These are phyloP conservation scores for Tachycineta bicolor DNA, from an alignment of 2,113 vertebrate genomes.

Conservation along the genomic window DNA sequence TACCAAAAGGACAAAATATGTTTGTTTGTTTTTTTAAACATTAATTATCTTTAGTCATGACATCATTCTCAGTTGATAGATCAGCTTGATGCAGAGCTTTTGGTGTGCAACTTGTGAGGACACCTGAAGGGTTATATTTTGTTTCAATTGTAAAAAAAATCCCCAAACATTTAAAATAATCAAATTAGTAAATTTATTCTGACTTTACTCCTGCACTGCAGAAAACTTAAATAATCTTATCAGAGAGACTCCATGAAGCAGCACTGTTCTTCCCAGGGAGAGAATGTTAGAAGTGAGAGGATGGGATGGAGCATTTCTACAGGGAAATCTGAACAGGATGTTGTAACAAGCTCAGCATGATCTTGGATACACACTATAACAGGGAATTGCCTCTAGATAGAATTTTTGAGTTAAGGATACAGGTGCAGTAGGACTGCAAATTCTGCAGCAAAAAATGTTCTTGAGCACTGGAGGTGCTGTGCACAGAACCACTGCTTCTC, in stretches of 20 bases:
- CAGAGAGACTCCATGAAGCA: not conserved
- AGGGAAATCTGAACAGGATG: not conserved
- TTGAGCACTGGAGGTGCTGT: not conserved
- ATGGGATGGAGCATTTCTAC: not conserved
- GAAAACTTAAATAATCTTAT: not conserved
- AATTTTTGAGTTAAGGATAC: not conserved
- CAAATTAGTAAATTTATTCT: not conserved
- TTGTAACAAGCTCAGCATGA: not conserved
- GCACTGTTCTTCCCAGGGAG: not conserved
- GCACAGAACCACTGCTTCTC: not conserved
- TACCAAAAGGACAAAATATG: not conserved
- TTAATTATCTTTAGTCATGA: not conserved
- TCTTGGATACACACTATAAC: rapidly evolving
- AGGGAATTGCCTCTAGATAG: not conserved
- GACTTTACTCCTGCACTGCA: not conserved
- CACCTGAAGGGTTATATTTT: not conserved
- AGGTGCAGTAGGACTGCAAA: not conserved
- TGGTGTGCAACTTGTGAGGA: not conserved
- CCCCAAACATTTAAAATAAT: not conserved
- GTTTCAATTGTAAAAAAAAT: not conserved
- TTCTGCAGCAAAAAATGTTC: not conserved
- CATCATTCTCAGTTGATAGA: not conserved
- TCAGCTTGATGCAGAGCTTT: not conserved
- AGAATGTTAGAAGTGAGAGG: not conserved
- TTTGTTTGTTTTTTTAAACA: not conserved